Percentiles rank a stretch among this genome's conserved stretches.
Evolutionary conservation across 2,888 invertebrate genomes (phyloP).

Genomic region (Phortica okadai): DNA sequence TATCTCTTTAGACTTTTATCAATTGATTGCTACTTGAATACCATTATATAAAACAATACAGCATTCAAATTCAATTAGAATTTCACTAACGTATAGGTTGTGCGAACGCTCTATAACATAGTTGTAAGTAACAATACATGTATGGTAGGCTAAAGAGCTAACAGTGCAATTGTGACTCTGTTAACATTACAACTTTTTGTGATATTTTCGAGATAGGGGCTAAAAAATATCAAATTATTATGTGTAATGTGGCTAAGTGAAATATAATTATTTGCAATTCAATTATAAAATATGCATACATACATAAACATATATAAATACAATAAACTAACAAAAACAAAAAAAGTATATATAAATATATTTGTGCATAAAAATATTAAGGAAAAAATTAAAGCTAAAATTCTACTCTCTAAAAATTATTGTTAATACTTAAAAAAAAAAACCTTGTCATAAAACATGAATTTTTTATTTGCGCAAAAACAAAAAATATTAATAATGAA

Average conservation of each 20-base stretch:
- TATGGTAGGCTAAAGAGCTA: too few relatives aligned
- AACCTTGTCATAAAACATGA: not conserved
- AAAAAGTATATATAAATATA: conserved; percentile 44
- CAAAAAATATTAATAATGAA: not conserved
- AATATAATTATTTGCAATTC: not conserved
- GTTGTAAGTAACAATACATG: too few relatives aligned
- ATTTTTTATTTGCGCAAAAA: not conserved
- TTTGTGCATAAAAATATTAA: conserved; percentile 67
- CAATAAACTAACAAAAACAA: conserved; percentile 19
- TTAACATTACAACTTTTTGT: too few relatives aligned
- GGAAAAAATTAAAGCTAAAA: conserved; percentile 32
- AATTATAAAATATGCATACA: conserved; percentile 7
- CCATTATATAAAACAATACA: too few relatives aligned
- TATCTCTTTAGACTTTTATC: too few relatives aligned
- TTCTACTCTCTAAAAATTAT: conserved; percentile 23
- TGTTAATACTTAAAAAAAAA: not conserved
- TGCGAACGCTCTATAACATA: too few relatives aligned
- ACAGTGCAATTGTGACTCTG: too few relatives aligned
- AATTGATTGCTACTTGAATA: too few relatives aligned
- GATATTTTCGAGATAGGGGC: too few relatives aligned
- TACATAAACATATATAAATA: conserved; percentile 3
- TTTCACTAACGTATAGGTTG: too few relatives aligned
- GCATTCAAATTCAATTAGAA: too few relatives aligned
- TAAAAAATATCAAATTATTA: not conserved
- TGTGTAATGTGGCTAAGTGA: not conserved